Conservation (phyloP, 2,113 vertebrate genomes). For the Himantopus leucocephalus region DNA sequence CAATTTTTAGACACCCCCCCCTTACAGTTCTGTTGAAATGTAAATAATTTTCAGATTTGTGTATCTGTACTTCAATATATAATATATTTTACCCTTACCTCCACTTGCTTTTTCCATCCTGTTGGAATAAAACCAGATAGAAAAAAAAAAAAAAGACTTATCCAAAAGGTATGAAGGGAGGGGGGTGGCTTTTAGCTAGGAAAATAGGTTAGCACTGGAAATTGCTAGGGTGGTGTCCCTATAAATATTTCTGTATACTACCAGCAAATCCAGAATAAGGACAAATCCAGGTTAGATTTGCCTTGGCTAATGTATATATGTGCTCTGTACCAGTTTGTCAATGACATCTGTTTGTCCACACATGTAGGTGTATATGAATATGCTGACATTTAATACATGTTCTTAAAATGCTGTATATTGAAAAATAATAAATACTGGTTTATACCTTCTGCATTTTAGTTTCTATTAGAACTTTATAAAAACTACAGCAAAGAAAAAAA, state of each 20-base stretch:
- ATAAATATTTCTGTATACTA: not conserved
- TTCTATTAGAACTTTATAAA: not conserved
- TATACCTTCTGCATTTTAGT: not conserved
- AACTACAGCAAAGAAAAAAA: not conserved
- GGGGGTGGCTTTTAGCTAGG: not conserved
- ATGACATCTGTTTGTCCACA: not conserved
- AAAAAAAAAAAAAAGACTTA: not conserved
- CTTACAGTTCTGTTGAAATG: not conserved
- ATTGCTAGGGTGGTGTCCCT: not conserved
- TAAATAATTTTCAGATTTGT: not conserved
- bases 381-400: not conserved
- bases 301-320: not conserved
- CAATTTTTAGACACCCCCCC: not conserved
- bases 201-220: not conserved
- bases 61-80: not conserved
- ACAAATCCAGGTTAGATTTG: not conserved
- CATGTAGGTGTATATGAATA: not conserved
- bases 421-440: not conserved
- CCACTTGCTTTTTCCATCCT: not conserved
- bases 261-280: not conserved
- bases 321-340: not conserved
- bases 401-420: not conserved
- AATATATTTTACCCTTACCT: not conserved
- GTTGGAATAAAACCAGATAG: not conserved
- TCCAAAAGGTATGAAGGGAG: too few species aligned